Evolutionary conservation across 2,113 vertebrate genomes (phyloP).

Genomic region (Alligator mississippiensis): DNA sequence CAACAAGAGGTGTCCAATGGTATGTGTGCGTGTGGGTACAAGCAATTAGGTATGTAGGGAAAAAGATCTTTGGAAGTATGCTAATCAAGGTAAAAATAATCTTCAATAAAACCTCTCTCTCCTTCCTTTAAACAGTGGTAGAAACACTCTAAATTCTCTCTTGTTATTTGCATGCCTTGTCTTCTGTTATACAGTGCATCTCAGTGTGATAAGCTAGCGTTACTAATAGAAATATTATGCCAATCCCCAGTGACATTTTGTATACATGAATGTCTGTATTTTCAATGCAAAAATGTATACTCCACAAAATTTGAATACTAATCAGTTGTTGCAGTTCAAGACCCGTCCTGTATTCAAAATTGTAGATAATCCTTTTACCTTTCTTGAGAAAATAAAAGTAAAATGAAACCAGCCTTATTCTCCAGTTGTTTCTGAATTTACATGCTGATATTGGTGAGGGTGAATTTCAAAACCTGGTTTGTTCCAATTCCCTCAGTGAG

Average conservation of each 20-base stretch:
- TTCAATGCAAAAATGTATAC: conserved; percentile 41
- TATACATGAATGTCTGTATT: conserved; percentile 31
- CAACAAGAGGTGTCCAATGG: too few species aligned
- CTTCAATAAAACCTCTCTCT: not conserved
- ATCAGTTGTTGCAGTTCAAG: not conserved
- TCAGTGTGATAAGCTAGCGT: conserved; percentile 16
- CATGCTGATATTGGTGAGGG: not conserved
- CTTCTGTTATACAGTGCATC: not conserved
- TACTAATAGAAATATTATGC: conserved; percentile 52
- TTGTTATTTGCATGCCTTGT: not conserved
- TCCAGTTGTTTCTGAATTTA: not conserved
- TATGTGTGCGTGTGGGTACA: too few species aligned
- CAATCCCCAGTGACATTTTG: conserved; percentile 38
- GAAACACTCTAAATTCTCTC: conserved; percentile 4
- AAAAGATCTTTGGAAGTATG: not conserved
- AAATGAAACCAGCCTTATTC: not conserved
- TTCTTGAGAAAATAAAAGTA: not conserved
- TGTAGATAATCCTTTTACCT: not conserved
- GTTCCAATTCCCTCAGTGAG: not conserved
- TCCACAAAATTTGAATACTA: conserved; percentile 22
- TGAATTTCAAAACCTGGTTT: not conserved
- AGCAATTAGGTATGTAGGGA: not conserved
- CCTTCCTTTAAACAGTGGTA: not conserved
- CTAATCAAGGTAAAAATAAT: not conserved
- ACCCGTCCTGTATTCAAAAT: not conserved